phyloP scores from a whole-genome alignment of 2,113 vertebrate genomes.

The Cathartes aura region DNA sequence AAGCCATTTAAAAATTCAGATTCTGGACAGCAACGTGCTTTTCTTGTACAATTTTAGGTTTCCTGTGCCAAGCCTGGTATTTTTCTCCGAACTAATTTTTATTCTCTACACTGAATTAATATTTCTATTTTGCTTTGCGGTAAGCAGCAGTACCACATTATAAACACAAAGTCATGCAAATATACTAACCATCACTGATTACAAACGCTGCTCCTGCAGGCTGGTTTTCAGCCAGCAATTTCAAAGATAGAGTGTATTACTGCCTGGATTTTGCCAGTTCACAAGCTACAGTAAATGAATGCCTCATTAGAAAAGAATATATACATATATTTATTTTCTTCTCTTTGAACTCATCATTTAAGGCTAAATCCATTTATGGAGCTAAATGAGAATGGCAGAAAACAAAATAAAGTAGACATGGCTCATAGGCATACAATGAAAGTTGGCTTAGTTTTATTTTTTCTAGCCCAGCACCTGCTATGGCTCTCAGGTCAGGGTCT shows the following conservation, averaged over 20 bases:
- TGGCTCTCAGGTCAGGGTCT: not conserved
- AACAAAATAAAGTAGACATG: not conserved
- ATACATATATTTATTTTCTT: not conserved
- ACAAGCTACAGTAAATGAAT: not conserved
- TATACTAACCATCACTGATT: not conserved
- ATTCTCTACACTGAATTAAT: not conserved
- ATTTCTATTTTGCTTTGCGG: not conserved
- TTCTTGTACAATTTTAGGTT: not conserved
- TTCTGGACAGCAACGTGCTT: not conserved
- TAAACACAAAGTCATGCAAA: not conserved
- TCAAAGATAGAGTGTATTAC: not conserved
- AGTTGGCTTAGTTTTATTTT: not conserved
- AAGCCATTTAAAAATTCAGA: not conserved
- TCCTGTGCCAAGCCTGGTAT: not conserved
- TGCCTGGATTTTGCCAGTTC: not conserved
- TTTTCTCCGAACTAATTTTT: not conserved
- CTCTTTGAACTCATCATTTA: not conserved
- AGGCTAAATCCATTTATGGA: not conserved
- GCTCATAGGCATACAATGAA: not conserved
- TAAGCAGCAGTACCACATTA: not conserved
- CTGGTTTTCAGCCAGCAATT: not conserved
- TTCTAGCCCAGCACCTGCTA: not conserved
- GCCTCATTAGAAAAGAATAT: not conserved
- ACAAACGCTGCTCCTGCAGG: not conserved
- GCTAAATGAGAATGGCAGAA: not conserved